Evolutionary conservation across 2,113 vertebrate species (phyloP), one percentile per base, ranked within the genome.

Genomic region (Saimiri boliviensis): DNA sequence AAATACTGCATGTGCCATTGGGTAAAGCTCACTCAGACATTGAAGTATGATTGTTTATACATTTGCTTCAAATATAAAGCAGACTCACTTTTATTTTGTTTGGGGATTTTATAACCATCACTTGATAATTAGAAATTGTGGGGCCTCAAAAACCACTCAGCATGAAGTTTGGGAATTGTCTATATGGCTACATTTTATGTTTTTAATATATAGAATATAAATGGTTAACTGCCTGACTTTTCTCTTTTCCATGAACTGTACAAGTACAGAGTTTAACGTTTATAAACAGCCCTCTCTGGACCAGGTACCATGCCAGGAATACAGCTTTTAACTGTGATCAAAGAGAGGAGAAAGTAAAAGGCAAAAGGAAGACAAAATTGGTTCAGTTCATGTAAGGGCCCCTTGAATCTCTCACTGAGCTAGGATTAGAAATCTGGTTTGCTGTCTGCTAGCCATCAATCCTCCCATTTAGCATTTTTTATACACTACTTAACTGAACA

Each of bases 21-120:
- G n/a, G 40, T 5, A 23, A 73, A 63, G 85, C 14, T 89, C 66
- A 42, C 32, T 30, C n/a, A 60, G 63, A 56, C 47, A 6, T 23
- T 66, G 73, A 70, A 66, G 12, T 81, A 35, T 45, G 56, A 63
- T 49, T 89, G 74, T 54, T 93, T 45, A 80, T 27, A 23, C 21
- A 5, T 88, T 94, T 74, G 35, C 49, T 93, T 95, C 88, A 66
- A 77, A 25, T 74, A 58, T 30, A 93, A 97, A 96, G 47, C 32
- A 56, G 6, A 35, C 45, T 66, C 49, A 6, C 2, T 86, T 90
- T 77, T 47, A 63, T 77, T 91, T 93, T 23, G 2, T 93, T 97
- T 89, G n/a, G 81, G 37, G 81, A 23, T 83, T 86, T 97, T 89
- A 76, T 80, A 76, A 71, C 27, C 12, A n/a, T 6, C 40, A 3